Conservation (phyloP, 1,140 invertebrate genomes). For the Leptinotarsa defecta region DNA sequence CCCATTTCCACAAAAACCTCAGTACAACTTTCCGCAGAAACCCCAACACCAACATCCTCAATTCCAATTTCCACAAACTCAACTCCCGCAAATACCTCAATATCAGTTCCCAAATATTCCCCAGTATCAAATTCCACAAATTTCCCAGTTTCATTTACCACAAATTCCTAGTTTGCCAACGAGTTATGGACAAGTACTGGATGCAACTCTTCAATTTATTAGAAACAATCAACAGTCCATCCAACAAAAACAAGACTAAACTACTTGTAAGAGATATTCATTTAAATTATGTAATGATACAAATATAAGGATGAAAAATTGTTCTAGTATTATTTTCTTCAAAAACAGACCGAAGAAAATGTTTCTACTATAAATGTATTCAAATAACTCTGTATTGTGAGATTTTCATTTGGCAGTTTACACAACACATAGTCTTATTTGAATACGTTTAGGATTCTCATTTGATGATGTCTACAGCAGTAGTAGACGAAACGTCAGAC, state of each 20-base stretch:
- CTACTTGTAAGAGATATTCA: neutral
- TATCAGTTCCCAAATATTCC: neutral
- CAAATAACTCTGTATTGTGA: no score
- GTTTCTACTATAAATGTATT: no score
- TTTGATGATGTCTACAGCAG: no score
- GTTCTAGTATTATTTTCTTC: neutral
- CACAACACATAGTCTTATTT: no score
- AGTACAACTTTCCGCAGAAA: slow-evolving; percentile 12
- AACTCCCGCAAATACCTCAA: slow-evolving; percentile 2
- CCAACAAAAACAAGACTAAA: neutral
- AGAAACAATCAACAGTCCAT: slow-evolving; percentile 18
- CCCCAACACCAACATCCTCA: slow-evolving; percentile 1
- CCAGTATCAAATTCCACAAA: neutral
- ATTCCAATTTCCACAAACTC: slow-evolving; percentile 7
- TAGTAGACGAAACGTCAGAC: no score
- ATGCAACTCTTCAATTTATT: slow-evolving; percentile 18
- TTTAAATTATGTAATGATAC: neutral
- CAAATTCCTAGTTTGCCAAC: slow-evolving; percentile 7
- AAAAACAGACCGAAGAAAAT: neutral
- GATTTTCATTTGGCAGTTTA: no score
- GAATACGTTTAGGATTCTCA: no score
- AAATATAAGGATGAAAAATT: neutral
- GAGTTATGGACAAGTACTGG: neutral
- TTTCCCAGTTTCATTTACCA: slow-evolving; percentile 12
- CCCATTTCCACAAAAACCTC: slow-evolving; percentile 10